These are phyloP conservation scores for Branchinecta lindahli DNA, from an alignment of 1,140 invertebrate genomes.

Conservation along the genomic window DNA sequence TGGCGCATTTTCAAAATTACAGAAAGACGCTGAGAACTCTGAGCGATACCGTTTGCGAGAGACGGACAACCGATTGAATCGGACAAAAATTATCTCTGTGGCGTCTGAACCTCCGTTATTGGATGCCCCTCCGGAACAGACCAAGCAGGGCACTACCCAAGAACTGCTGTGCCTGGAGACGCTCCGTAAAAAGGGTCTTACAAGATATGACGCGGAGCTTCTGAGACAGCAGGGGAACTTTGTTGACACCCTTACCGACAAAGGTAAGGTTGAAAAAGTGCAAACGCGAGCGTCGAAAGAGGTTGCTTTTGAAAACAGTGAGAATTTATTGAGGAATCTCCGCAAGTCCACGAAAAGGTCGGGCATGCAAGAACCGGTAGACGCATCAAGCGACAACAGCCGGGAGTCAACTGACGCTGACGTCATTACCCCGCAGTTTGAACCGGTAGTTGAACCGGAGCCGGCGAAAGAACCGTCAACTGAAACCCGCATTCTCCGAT, in stretches of 20 bases:
- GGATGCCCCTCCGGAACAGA: conserved; percentile 32
- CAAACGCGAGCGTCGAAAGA: neutral
- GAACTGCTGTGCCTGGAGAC: conserved; percentile 59
- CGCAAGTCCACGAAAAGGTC: neutral
- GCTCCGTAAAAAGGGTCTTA: conserved; percentile 63
- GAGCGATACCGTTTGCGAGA: conserved; percentile 72
- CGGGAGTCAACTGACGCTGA: neutral
- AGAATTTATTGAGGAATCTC: neutral
- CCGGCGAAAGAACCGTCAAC: neutral
- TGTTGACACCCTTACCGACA: neutral
- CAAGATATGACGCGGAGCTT: conserved; percentile 36
- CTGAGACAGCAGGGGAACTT: conserved; percentile 28
- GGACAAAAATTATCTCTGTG: conserved; percentile 44
- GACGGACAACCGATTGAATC: conserved; percentile 84
- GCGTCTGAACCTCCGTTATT: conserved; percentile 12
- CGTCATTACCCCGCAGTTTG: neutral
- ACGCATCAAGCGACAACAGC: neutral
- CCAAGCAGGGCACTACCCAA: conserved; percentile 14
- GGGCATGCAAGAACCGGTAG: neutral
- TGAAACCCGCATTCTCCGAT: conserved; percentile 1
- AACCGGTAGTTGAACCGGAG: neutral
- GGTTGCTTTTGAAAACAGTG: neutral
- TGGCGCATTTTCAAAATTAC: conserved; percentile 59
- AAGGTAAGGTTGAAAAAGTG: neutral
- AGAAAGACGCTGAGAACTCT: conserved; percentile 41